Evolutionary conservation across 2,113 vertebrate genomes (phyloP), one percentile per base, ranked within the genome.

Genomic region (Dinomys branickii): DNA sequence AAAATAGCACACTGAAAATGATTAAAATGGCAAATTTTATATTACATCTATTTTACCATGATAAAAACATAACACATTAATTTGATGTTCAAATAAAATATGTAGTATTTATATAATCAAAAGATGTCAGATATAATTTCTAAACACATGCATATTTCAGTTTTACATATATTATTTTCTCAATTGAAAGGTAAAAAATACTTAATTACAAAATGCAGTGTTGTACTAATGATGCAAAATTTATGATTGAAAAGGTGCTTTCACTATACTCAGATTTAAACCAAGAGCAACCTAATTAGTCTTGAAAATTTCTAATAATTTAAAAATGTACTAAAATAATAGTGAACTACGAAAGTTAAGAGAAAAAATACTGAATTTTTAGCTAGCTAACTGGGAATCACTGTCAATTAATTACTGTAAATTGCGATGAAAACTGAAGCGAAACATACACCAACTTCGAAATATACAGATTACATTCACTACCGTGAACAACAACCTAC

Each of bases 401-500:
- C 44, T 91, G 24, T 61, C 24, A 52, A 35, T 54, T 83, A 41
- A 96, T 81, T 93, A 65, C 2, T 82, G 86, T 77, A 96, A 82
- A 89, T 44, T 81, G 16, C 90, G 91, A 65, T 54, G 6, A 81
- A 94, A 97, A 92, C 67, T 84, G 20, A 92, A 96, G 65, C 41
- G 14, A 83, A 94, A 77, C 54, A 80, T 75, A 86, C 38, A 85
- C 9, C 7, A 84, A 17, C 65, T 87, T 52, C 92, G 38, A 91
- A 89, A 96, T 77, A 92, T 58, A 82, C 2, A 85, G 59, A 86
- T 54, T 91, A 87, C n/a, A 95, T 38, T 91, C 28, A 81, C 9
- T 75, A 85, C 85, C 67, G 95, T 94, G 26, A 81, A 91, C 97
- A 94, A 90, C 50, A 95, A 85, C 50, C 65, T 95, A 93, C 54